phyloP scores from a whole-genome alignment of 1,140 invertebrate species.

The Drosophila micromelanica region DNA sequence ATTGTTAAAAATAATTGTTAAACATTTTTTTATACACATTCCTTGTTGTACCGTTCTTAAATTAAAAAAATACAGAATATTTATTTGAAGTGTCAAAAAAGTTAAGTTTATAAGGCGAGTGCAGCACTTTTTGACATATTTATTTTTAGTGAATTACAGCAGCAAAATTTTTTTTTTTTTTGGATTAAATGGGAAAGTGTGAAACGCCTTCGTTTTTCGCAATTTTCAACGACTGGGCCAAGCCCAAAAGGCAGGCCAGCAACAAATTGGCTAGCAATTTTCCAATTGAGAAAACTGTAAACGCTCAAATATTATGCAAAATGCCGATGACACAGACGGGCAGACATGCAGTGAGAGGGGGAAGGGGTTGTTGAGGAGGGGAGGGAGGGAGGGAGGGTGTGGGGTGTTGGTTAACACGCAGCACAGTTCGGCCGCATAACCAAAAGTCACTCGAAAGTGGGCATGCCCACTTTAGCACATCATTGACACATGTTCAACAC shows the following conservation, averaged over 20 bases:
- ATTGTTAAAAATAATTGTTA: no score
- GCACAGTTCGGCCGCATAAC: slow-evolving; percentile 29
- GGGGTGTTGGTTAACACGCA: slow-evolving; percentile 14
- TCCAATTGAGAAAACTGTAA: slow-evolving; percentile 40
- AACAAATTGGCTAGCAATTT: slow-evolving; percentile 44
- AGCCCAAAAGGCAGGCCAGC: slow-evolving; percentile 35
- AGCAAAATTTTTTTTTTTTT: neutral
- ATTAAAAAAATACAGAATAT: no score
- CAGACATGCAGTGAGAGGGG: neutral
- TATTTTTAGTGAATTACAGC: no score
- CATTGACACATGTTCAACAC: slow-evolving; percentile 71
- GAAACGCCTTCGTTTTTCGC: slow-evolving; percentile 37
- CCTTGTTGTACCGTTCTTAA: no score
- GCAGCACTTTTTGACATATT: no score
- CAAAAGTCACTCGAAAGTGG: slow-evolving; percentile 53
- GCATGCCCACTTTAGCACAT: slow-evolving; percentile 81
- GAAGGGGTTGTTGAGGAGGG: neutral
- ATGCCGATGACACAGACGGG: slow-evolving; percentile 21
- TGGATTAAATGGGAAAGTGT: slow-evolving; percentile 47
- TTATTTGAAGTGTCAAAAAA: no score
- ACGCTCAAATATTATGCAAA: slow-evolving; percentile 61
- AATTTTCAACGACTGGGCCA: slow-evolving; percentile 44
- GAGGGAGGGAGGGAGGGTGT: neutral
- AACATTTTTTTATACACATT: no score
- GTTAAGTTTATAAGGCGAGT: no score